Percentiles rank a stretch among this genome's conserved stretches.
phyloP scores from a whole-genome alignment of 2,888 invertebrate species.

The Branchipolynoe longqiensis region DNA sequence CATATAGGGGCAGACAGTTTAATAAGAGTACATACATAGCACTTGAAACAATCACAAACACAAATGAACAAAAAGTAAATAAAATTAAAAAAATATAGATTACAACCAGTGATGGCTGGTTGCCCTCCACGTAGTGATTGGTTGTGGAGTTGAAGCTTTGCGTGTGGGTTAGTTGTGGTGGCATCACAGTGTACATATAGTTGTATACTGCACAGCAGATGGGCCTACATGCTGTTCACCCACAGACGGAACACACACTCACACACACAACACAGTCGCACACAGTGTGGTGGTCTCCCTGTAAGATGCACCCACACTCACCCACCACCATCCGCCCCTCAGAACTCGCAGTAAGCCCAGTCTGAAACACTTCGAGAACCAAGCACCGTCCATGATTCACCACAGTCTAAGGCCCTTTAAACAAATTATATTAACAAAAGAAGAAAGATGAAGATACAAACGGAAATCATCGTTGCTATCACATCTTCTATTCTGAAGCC shows the following conservation, averaged over 20 bases:
- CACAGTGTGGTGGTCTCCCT: no score
- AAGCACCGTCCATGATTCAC: constrained; percentile 30
- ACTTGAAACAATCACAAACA: constrained; percentile 25
- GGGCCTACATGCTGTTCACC: not conserved
- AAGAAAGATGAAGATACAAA: no score
- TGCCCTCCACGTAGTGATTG: not conserved
- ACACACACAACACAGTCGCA: no score
- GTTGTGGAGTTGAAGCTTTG: not conserved
- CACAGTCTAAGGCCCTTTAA: constrained; percentile 13
- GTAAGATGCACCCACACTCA: no score
- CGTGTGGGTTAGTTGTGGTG: not conserved
- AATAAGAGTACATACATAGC: no score
- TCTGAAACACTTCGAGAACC: no score
- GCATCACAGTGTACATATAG: not conserved
- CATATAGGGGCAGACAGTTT: not conserved
- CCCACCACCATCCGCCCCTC: no score
- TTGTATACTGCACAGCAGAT: not conserved
- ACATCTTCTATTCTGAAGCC: no score
- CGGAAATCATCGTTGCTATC: no score
- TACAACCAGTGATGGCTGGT: not conserved
- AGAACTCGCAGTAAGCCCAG: no score
- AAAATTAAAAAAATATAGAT: not conserved
- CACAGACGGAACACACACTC: no score
- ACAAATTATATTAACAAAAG: no score
- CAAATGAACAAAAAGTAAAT: not conserved